Evolutionary conservation across 2,797 vertebrate species (phyloP).

Genomic region (Saxicola maurus): DNA sequence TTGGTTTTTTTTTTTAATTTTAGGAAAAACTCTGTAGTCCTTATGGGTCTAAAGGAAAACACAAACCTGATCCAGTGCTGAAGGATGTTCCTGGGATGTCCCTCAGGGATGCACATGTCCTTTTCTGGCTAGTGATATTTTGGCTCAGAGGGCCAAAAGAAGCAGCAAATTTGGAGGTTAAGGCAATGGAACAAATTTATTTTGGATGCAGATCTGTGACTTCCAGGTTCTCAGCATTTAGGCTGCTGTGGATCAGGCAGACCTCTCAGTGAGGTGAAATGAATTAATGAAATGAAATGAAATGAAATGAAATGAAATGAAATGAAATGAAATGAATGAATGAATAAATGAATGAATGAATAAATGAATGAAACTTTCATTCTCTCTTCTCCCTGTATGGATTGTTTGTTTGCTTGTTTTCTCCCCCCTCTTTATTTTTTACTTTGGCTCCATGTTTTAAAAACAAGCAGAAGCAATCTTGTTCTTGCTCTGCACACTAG

Average conservation of each 20-base stretch:
- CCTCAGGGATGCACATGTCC: not conserved
- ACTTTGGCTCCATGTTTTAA: not conserved
- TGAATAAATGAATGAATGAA: too few relatives aligned
- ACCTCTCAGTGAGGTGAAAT: not conserved
- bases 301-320: too few relatives aligned
- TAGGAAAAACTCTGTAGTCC: not conserved
- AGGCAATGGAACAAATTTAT: not conserved
- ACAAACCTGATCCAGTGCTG: not conserved
- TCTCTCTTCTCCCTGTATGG: not conserved
- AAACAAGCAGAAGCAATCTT: not conserved
- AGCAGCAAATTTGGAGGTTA: not conserved
- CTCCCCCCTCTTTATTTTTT: not conserved
- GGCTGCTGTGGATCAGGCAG: not conserved
- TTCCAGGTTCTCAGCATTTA: not conserved
- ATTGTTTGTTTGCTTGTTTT: not conserved
- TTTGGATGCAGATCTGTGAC: not conserved
- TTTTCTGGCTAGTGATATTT: slow-evolving; percentile 2
- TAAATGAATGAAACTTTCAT: not conserved
- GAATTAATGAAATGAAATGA: too few relatives aligned
- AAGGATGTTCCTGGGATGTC: slow-evolving; percentile 14
- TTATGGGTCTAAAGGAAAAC: slow-evolving; percentile 1
- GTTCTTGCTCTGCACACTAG: not conserved
- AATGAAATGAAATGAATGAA: not conserved
- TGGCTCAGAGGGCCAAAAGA: not conserved
- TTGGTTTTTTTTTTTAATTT: too few relatives aligned